Percentiles rank a stretch among this genome's conserved stretches.
These are phyloP conservation scores for Merops nubicus DNA, from an alignment of 2,113 vertebrate genomes.

Conservation along the genomic window DNA sequence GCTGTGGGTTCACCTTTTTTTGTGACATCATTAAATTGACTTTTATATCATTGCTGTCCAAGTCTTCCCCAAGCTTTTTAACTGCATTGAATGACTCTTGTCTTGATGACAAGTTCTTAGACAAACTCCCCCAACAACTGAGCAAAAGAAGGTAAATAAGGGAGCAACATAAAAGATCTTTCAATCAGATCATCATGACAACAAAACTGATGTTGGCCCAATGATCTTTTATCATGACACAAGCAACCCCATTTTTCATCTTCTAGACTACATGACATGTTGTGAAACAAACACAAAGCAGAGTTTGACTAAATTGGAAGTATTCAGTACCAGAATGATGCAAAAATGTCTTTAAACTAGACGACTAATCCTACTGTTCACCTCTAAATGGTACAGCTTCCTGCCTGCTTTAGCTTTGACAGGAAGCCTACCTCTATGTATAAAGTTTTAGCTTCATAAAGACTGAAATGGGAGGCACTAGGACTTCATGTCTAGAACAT, in stretches of 20 bases:
- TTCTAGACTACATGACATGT: accelerated
- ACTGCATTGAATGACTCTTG: neutral
- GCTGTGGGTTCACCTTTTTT: neutral
- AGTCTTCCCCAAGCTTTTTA: neutral
- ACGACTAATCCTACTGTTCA: neutral
- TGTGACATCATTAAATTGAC: neutral
- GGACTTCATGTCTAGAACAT: neutral
- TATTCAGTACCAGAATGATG: neutral
- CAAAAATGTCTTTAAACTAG: neutral
- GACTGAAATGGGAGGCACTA: neutral
- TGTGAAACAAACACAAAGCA: neutral
- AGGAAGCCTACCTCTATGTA: neutral
- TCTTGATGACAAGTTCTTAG: neutral
- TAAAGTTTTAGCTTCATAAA: neutral
- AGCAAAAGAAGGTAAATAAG: neutral
- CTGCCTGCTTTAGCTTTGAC: neutral
- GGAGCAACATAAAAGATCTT: neutral
- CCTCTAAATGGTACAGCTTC: neutral
- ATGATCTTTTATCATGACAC: neutral
- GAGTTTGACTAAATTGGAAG: neutral
- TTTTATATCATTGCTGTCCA: neutral
- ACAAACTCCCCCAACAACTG: neutral
- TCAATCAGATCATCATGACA: neutral
- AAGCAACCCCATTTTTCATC: neutral
- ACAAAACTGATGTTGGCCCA: neutral